Conservation (phyloP, 1,140 invertebrate genomes). For the Zaprionus ornatus region DNA sequence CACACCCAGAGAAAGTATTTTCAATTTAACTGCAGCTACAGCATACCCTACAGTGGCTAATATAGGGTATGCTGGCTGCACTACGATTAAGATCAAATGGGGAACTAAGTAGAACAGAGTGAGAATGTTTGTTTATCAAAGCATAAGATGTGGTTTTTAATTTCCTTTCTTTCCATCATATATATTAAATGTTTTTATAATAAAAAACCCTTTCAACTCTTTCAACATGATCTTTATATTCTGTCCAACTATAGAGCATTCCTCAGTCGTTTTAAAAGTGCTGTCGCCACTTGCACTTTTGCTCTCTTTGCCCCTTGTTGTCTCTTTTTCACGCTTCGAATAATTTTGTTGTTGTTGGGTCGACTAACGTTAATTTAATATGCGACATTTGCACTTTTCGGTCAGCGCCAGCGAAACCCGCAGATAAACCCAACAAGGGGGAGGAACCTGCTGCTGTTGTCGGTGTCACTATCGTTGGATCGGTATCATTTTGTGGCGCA, state of each 20-base stretch:
- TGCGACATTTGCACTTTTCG: constrained; percentile 79
- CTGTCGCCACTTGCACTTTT: background rate
- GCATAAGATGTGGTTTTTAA: too few relatives aligned
- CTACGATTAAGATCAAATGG: background rate
- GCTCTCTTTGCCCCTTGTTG: constrained; percentile 16
- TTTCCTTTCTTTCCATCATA: too few relatives aligned
- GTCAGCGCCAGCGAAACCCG: constrained; percentile 28
- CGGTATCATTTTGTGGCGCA: constrained; percentile 25
- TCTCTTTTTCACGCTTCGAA: constrained; percentile 52
- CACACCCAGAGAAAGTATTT: constrained; percentile 38
- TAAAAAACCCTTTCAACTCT: too few relatives aligned
- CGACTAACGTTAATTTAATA: constrained; percentile 76
- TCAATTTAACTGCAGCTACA: constrained; percentile 39
- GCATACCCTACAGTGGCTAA: constrained; percentile 3
- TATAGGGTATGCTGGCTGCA: background rate
- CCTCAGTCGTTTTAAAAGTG: background rate
- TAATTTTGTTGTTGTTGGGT: constrained; percentile 42
- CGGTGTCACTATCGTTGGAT: constrained; percentile 12
- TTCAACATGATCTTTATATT: too few relatives aligned
- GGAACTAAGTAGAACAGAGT: background rate
- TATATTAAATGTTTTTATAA: too few relatives aligned
- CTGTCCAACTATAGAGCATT: constrained; percentile 10
- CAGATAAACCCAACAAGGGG: constrained; percentile 18
- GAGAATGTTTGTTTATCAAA: too few relatives aligned
- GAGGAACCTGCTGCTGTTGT: background rate